Evolutionary conservation across 2,888 invertebrate species (phyloP).

Genomic region (Euclidia mi): DNA sequence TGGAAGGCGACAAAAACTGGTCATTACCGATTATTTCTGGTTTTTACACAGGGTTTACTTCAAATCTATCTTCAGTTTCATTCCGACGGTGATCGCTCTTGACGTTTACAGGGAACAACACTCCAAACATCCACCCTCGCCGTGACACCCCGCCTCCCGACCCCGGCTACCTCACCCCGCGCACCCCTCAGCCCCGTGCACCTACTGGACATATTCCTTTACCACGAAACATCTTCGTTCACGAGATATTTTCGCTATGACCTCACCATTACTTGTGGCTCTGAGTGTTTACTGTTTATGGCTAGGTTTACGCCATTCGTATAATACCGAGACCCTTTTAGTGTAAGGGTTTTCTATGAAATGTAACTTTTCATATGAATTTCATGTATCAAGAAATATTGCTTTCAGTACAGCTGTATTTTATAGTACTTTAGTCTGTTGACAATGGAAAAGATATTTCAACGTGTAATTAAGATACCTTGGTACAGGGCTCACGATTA

Average conservation of each 20-base stretch:
- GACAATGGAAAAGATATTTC: no score
- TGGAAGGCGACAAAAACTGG: constrained; percentile 42
- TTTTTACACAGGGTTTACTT: constrained; percentile 60
- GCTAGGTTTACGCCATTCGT: constrained; percentile 44
- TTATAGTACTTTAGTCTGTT: no score
- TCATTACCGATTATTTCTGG: constrained; percentile 62
- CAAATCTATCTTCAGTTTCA: constrained; percentile 70
- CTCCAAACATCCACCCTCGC: constrained; percentile 60
- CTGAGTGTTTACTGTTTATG: constrained; percentile 41
- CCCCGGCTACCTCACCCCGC: constrained; percentile 24
- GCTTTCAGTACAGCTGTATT: constrained; percentile 9
- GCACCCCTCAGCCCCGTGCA: no score
- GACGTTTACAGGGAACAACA: constrained; percentile 86
- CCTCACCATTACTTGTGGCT: constrained; percentile 44
- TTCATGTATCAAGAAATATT: constrained; percentile 25
- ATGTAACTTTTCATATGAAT: constrained; percentile 30
- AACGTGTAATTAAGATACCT: no score
- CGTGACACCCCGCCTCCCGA: constrained; percentile 34
- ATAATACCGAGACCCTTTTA: constrained; percentile 39
- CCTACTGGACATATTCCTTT: constrained; percentile 57
- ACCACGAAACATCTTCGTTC: constrained; percentile 51
- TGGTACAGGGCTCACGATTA: no score
- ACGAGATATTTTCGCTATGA: constrained; percentile 56
- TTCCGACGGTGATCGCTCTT: constrained; percentile 75
- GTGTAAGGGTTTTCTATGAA: constrained; percentile 20